phyloP scores from a whole-genome alignment of 2,113 vertebrate species.

The Onychostoma macrolepis region DNA sequence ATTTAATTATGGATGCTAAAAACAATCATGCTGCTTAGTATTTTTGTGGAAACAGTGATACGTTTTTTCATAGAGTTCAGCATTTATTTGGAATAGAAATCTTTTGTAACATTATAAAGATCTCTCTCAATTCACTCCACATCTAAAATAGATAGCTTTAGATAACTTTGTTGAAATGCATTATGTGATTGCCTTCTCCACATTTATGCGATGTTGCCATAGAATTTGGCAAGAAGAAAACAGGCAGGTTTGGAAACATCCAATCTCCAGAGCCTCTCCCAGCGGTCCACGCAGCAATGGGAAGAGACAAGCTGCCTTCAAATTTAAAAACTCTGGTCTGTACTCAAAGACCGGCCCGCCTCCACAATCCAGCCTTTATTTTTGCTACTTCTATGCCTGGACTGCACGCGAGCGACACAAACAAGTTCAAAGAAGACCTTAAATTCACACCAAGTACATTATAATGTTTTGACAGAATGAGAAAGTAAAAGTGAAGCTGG shows the following conservation, averaged over 20 bases:
- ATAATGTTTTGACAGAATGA: not conserved
- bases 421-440: not conserved
- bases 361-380: not conserved
- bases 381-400: not conserved
- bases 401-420: not conserved
- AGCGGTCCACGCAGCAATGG: conserved; percentile 1
- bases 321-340: conserved; percentile 44
- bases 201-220: not conserved
- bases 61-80: too few species aligned
- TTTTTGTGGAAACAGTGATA: too few species aligned
- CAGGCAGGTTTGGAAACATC: not conserved
- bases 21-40: not conserved
- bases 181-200: not conserved
- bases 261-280: not conserved
- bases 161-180: not conserved
- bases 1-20: not conserved
- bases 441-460: not conserved
- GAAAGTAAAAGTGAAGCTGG: not conserved
- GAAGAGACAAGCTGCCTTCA: conserved; percentile 27
- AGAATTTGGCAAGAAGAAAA: not conserved
- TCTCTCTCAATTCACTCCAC: not conserved
- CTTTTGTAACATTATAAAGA: too few species aligned
- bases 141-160: not conserved
- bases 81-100: too few species aligned
- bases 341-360: not conserved